Percentiles rank a stretch among this genome's conserved stretches.
Evolutionary conservation across 2,797 vertebrate species (phyloP).

Genomic region (Lagodon rhomboides): DNA sequence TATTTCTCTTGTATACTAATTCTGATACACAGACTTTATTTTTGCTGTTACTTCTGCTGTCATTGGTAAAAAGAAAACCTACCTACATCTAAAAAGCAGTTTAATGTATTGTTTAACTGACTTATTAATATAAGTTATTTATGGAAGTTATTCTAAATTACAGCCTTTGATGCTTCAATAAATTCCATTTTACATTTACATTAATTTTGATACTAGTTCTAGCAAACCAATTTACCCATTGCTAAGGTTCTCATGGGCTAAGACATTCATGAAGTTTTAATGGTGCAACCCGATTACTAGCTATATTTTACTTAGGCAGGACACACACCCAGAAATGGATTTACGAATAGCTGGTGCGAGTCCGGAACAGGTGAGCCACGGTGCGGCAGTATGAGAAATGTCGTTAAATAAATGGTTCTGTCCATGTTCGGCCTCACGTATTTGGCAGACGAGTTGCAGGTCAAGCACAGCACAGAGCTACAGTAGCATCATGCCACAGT

Average conservation of each 20-base stretch:
- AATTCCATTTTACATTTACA: not conserved
- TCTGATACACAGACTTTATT: not conserved
- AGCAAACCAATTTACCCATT: not conserved
- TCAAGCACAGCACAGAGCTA: constrained; percentile 24
- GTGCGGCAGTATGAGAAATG: constrained; percentile 8
- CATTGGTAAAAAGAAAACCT: not conserved
- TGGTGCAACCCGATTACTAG: constrained; percentile 40
- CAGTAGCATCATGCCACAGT: constrained; percentile 8
- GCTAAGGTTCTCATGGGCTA: not conserved
- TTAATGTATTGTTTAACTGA: not conserved
- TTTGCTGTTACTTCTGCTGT: not conserved
- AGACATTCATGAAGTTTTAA: constrained; percentile 1
- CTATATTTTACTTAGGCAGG: not conserved
- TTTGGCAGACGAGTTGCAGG: constrained; percentile 27
- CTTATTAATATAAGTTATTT: not conserved
- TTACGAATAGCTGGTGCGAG: constrained; percentile 43
- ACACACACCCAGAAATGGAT: not conserved
- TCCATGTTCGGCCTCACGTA: constrained; percentile 1
- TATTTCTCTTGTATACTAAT: not conserved
- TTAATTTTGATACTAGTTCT: not conserved
- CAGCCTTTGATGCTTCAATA: not conserved
- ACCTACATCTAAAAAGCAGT: not conserved
- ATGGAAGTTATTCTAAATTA: not conserved
- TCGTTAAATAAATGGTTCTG: not conserved
- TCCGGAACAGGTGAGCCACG: not conserved